Evolutionary conservation across 2,797 vertebrate species (phyloP).

Genomic region (Notamacropus eugenii): DNA sequence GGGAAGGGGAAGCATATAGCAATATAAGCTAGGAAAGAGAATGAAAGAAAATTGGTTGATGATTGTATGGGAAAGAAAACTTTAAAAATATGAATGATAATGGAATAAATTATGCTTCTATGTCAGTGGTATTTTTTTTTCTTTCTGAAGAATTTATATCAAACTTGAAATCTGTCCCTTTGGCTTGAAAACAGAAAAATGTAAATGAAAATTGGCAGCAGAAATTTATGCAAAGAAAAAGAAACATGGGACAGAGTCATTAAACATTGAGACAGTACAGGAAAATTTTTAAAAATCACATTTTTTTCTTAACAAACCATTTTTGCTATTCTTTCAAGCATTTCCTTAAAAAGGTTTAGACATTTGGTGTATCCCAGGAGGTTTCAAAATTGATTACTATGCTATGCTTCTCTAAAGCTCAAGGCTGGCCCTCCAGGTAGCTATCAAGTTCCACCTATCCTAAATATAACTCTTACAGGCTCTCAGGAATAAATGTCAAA

Average conservation of each 20-base stretch:
- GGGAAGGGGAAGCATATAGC: no score
- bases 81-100: neutral
- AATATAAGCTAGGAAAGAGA: neutral
- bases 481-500: neutral
- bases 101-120: neutral
- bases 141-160: slow-evolving; percentile 14
- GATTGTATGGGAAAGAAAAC: neutral
- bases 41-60: neutral
- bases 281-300: slow-evolving; percentile 28
- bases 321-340: slow-evolving; percentile 72
- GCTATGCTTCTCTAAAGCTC: neutral
- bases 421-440: neutral
- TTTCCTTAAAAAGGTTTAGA: slow-evolving; percentile 37
- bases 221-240: slow-evolving; percentile 21
- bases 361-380: neutral
- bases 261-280: slow-evolving; percentile 37
- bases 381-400: neutral
- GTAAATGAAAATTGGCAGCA: neutral
- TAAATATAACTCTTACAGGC: neutral
- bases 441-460: neutral
- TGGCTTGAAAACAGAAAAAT: slow-evolving; percentile 18
- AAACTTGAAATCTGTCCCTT: neutral
- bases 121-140: neutral
- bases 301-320: slow-evolving; percentile 50
- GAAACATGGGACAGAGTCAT: neutral